phyloP scores from a whole-genome alignment of 2,113 vertebrate species.

The Chionis minor region DNA sequence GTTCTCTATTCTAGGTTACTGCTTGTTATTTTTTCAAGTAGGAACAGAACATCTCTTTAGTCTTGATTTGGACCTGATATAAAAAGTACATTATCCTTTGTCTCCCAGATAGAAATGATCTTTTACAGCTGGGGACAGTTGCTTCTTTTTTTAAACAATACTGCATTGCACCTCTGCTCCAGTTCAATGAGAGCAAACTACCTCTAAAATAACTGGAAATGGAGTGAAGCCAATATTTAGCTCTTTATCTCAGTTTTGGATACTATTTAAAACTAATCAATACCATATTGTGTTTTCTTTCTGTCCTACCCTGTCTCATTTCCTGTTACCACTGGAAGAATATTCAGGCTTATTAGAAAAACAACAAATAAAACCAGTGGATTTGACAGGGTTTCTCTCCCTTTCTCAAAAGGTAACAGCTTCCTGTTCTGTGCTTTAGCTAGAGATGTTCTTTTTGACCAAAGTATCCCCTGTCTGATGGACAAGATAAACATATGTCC shows the following conservation, averaged over 20 bases:
- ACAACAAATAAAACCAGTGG: neutral
- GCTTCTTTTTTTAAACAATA: neutral
- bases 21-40: neutral
- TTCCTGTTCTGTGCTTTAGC: neutral
- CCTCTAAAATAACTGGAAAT: neutral
- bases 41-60: neutral
- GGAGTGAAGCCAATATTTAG: neutral
- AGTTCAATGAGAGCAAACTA: neutral
- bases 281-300: neutral
- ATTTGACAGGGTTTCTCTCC: neutral
- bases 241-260: neutral
- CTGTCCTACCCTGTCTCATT: neutral
- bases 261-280: conserved; percentile 15
- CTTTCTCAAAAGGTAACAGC: neutral
- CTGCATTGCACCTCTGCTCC: neutral
- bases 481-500: neutral
- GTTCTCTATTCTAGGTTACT: neutral
- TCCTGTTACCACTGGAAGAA: neutral
- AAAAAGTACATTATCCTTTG: neutral
- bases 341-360: neutral
- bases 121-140: neutral
- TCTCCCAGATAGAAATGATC: neutral
- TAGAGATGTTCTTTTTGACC: neutral
- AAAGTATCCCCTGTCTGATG: neutral
- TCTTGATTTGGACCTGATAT: neutral